These are phyloP conservation scores for Nasonia oneida DNA, from an alignment of 2,888 invertebrate species.

Conservation along the genomic window DNA sequence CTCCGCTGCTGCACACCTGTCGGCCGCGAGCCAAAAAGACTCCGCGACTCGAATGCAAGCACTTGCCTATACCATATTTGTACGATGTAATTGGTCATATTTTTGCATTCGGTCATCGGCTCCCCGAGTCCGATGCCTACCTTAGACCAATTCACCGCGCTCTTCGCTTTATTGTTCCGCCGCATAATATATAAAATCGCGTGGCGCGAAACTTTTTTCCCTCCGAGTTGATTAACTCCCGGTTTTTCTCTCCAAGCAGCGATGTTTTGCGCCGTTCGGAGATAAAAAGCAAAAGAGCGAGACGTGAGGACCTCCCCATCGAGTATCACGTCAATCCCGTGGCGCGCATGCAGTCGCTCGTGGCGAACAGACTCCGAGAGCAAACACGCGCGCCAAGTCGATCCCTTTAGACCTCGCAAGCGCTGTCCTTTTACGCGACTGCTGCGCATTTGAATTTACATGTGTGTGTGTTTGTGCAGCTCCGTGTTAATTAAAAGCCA, in stretches of 20 bases:
- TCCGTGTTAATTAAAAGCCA: not conserved
- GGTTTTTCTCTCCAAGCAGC: not conserved
- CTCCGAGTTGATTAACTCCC: conserved; percentile 18
- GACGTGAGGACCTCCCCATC: conserved; percentile 21
- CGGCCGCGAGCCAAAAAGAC: conserved; percentile 60
- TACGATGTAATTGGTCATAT: conserved; percentile 76
- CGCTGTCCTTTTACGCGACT: conserved; percentile 3
- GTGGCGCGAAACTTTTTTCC: not conserved
- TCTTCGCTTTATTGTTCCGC: not conserved
- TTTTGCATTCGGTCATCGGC: conserved; percentile 69
- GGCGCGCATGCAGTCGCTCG: conserved; percentile 13
- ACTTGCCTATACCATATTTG: conserved; percentile 73
- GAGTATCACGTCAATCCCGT: conserved; percentile 39
- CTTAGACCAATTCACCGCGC: not conserved
- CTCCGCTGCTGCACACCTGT: conserved; percentile 63
- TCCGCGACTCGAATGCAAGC: not conserved
- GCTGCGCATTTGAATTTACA: not conserved
- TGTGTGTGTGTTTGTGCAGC: not conserved
- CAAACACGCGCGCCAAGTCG: not conserved
- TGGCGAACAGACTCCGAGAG: not conserved
- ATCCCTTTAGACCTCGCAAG: not conserved
- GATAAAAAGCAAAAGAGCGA: not conserved
- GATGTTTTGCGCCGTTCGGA: conserved; percentile 14
- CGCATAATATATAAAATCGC: not conserved
- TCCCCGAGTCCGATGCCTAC: conserved; percentile 4